phyloP scores from a whole-genome alignment of 2,888 invertebrate species.

The Frankliniella fusca region DNA sequence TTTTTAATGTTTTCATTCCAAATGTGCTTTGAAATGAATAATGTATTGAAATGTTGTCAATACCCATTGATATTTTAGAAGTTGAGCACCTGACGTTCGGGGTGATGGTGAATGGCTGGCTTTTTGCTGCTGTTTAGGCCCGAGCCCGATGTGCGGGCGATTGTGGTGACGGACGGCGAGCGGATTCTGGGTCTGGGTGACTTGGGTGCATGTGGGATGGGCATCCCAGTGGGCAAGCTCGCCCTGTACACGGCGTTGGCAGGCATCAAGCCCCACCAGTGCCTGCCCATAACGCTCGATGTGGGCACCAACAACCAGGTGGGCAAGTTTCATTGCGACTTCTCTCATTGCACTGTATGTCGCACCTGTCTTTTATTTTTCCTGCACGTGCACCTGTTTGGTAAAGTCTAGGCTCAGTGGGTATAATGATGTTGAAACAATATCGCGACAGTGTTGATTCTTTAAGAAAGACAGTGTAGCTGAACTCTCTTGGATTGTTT shows the following conservation, averaged over 20 bases:
- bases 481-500: background rate
- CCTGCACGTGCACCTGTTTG: too few relatives aligned
- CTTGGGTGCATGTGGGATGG: slow-evolving; percentile 95
- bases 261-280: slow-evolving; percentile 93
- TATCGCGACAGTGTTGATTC: too few relatives aligned
- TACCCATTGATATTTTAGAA: background rate
- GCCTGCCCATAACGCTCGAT: slow-evolving; percentile 88
- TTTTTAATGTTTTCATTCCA: background rate
- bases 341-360: background rate
- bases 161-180: slow-evolving; percentile 95
- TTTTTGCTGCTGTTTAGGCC: slow-evolving; percentile 55
- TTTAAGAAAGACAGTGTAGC: too few relatives aligned
- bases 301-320: slow-evolving; percentile 92
- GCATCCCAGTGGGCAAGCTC: slow-evolving; percentile 96
- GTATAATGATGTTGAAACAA: too few relatives aligned
- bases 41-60: background rate
- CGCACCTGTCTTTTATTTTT: too few relatives aligned
- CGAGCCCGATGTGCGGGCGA: slow-evolving; percentile 77
- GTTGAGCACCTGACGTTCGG: background rate
- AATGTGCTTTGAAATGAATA: background rate
- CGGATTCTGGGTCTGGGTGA: slow-evolving; percentile 95
- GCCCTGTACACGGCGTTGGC: slow-evolving; percentile 94
- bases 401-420: too few relatives aligned
- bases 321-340: slow-evolving; percentile 34
- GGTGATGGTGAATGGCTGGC: background rate